Percentiles rank a stretch among this genome's conserved stretches.
Conservation (phyloP, 2,888 invertebrate genomes). For the Pollenia labialis region DNA sequence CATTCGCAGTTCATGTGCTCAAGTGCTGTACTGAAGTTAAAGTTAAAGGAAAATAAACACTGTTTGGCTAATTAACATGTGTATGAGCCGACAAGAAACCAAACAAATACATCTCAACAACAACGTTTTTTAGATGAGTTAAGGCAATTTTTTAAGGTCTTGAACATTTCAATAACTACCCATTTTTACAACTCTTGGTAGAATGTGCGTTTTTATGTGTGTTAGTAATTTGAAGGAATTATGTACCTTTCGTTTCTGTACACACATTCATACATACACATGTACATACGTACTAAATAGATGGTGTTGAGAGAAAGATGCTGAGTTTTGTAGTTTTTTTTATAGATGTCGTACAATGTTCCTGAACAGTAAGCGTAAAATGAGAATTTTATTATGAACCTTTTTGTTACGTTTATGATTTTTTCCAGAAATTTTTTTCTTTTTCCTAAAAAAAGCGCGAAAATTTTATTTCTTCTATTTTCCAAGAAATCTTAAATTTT, state of each 20-base stretch:
- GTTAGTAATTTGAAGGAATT: conserved; percentile 36
- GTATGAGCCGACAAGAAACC: conserved; percentile 44
- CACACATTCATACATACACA: no score
- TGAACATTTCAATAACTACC: background rate
- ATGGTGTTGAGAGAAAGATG: background rate
- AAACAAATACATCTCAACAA: conserved; percentile 1
- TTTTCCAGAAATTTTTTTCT: background rate
- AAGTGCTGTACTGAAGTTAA: conserved; percentile 56
- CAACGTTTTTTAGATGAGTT: background rate
- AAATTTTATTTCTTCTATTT: background rate
- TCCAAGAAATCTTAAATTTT: background rate
- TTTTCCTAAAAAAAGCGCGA: background rate
- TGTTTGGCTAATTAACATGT: conserved; percentile 69
- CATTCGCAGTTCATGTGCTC: background rate
- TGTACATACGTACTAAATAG: background rate
- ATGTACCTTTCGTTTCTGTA: background rate
- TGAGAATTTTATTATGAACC: conserved; percentile 29
- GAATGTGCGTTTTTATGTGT: conserved; percentile 36
- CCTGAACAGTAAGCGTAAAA: background rate
- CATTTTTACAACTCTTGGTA: conserved; percentile 28
- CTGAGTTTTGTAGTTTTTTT: conserved; percentile 20
- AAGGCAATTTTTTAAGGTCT: background rate
- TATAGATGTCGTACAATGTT: conserved; percentile 18
- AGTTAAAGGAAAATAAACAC: conserved; percentile 31
- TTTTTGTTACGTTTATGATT: conserved; percentile 29